Percentiles rank a stretch among this genome's conserved stretches.
Conservation (phyloP, 2,797 vertebrate species). For the Eidolon dupreanum region DNA sequence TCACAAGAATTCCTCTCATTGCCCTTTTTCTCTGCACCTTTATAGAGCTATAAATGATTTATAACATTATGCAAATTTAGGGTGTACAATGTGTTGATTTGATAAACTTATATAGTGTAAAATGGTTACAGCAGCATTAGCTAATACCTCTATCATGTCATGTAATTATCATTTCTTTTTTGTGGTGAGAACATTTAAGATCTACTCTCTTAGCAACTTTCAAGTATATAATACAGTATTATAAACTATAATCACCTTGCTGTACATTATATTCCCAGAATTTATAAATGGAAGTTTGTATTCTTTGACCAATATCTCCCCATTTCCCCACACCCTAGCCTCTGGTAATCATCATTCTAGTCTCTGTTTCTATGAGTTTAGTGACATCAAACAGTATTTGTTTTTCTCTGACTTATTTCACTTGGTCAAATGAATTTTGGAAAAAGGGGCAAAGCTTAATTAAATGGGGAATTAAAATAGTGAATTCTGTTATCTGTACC, state of each 20-base stretch:
- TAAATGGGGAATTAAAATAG: neutral
- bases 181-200: neutral
- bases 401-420: neutral
- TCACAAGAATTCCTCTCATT: neutral
- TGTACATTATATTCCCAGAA: neutral
- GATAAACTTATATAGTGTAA: neutral
- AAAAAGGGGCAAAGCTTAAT: neutral
- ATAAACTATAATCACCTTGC: neutral
- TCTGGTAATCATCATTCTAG: neutral
- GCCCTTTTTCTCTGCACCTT: neutral
- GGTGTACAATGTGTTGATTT: neutral
- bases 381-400: no score
- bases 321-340: neutral
- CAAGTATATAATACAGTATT: neutral
- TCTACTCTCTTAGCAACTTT: neutral
- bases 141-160: neutral
- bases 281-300: neutral
- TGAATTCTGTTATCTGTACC: no score
- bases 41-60: neutral
- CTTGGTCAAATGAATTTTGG: neutral
- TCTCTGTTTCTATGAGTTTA: no score
- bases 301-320: neutral
- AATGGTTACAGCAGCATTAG: neutral
- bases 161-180: neutral
- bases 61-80: neutral